Percentiles rank a stretch among this genome's conserved stretches.
phyloP scores from a whole-genome alignment of 2,797 vertebrate species.

The Botia kubotai region DNA sequence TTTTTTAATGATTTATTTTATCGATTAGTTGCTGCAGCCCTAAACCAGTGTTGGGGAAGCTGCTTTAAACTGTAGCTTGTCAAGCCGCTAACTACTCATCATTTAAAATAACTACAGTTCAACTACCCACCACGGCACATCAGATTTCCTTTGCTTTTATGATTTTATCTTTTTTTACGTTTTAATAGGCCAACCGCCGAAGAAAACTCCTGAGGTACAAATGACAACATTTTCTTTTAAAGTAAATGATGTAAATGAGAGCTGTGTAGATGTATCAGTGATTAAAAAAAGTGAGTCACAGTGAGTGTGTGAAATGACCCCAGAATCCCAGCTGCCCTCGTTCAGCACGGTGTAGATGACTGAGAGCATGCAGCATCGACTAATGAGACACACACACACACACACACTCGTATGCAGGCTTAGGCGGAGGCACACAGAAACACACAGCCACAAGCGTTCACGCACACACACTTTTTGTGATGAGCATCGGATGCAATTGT shows the following conservation, averaged over 20 bases:
- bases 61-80: neutral
- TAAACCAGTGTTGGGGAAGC: neutral
- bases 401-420: constrained; percentile 1
- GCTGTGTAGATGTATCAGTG: neutral
- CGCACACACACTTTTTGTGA: neutral
- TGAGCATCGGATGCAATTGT: constrained; percentile 20
- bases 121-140: neutral
- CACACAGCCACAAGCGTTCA: neutral
- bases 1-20: neutral
- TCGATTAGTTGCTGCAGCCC: neutral
- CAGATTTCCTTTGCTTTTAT: no score
- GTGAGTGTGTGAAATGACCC: constrained; percentile 7
- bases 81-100: neutral
- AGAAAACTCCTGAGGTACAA: neutral
- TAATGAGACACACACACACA: constrained; percentile 17
- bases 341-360: constrained; percentile 31
- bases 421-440: constrained; percentile 13
- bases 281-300: neutral
- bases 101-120: neutral
- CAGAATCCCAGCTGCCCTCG: constrained; percentile 28
- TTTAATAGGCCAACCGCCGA: neutral
- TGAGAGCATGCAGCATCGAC: constrained; percentile 37
- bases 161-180: neutral
- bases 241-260: neutral
- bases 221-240: neutral